Conservation (phyloP, 2,888 invertebrate species). For the Limnephilus rhombicus region DNA sequence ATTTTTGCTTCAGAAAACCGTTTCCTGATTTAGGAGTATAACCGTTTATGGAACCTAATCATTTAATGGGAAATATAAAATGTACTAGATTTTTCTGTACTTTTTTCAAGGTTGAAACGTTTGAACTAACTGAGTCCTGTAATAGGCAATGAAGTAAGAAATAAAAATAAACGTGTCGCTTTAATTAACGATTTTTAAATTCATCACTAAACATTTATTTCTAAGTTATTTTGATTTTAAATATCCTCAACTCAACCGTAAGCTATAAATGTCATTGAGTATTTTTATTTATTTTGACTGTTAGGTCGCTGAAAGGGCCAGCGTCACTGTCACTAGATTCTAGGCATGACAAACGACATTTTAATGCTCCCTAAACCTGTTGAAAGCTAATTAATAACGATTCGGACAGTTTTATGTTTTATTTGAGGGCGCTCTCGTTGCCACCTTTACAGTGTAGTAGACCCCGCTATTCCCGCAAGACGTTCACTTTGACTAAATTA, state of each 20-base stretch:
- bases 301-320: not conserved
- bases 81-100: too few relatives aligned
- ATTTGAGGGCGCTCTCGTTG: not conserved
- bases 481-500: not conserved
- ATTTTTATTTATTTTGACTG: not conserved
- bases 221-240: not conserved
- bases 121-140: too few relatives aligned
- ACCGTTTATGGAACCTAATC: too few relatives aligned
- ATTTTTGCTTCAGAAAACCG: not conserved
- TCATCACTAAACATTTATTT: not conserved
- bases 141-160: too few relatives aligned
- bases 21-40: not conserved
- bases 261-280: not conserved
- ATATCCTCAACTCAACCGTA: not conserved
- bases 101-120: too few relatives aligned
- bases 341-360: constrained; percentile 25
- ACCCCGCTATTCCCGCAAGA: not conserved
- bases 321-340: not conserved
- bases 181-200: not conserved
- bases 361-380: constrained; percentile 32
- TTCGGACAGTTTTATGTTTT: not conserved
- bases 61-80: too few relatives aligned
- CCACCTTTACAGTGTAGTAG: not conserved
- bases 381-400: constrained; percentile 22
- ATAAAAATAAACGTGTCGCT: not conserved